phyloP scores from a whole-genome alignment of 2,888 invertebrate species.

The Tetropium fuscum region DNA sequence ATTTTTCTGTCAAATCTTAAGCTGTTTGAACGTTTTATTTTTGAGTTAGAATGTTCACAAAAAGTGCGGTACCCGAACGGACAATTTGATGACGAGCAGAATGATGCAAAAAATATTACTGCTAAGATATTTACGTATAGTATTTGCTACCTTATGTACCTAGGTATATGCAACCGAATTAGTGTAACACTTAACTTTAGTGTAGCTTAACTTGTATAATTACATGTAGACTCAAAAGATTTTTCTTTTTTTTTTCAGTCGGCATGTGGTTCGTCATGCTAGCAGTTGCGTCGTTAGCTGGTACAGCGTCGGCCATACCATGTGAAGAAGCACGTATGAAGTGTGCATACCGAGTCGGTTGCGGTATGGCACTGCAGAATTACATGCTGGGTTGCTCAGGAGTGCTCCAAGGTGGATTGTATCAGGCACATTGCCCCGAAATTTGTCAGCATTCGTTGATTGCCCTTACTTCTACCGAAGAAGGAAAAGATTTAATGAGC shows the following conservation, averaged over 20 bases:
- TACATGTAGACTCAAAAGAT: background rate
- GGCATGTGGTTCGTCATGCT: conserved; percentile 65
- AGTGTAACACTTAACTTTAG: too few relatives aligned
- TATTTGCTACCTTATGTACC: too few relatives aligned
- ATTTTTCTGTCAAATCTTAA: too few relatives aligned
- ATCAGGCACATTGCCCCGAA: conserved; percentile 72
- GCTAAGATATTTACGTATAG: too few relatives aligned
- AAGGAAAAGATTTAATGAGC: conserved; percentile 82
- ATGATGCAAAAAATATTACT: too few relatives aligned
- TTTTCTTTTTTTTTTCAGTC: conserved; percentile 46
- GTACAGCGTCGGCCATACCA: conserved; percentile 54
- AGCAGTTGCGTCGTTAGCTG: conserved; percentile 60
- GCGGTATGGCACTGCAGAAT: conserved; percentile 81
- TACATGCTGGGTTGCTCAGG: conserved; percentile 81
- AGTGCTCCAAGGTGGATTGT: conserved; percentile 72
- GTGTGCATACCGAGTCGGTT: conserved; percentile 82
- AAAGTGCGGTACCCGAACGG: too few relatives aligned
- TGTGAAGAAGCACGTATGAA: conserved; percentile 79
- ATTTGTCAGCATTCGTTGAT: conserved; percentile 83
- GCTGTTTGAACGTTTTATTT: too few relatives aligned
- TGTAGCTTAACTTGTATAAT: too few relatives aligned
- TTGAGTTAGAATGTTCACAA: too few relatives aligned
- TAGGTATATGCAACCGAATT: too few relatives aligned
- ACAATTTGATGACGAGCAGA: too few relatives aligned
- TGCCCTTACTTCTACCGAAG: conserved; percentile 82